Evolutionary conservation across 2,797 vertebrate species (phyloP), one percentile per base, ranked within the genome.

Genomic region (Xiphorhynchus erythropygius): DNA sequence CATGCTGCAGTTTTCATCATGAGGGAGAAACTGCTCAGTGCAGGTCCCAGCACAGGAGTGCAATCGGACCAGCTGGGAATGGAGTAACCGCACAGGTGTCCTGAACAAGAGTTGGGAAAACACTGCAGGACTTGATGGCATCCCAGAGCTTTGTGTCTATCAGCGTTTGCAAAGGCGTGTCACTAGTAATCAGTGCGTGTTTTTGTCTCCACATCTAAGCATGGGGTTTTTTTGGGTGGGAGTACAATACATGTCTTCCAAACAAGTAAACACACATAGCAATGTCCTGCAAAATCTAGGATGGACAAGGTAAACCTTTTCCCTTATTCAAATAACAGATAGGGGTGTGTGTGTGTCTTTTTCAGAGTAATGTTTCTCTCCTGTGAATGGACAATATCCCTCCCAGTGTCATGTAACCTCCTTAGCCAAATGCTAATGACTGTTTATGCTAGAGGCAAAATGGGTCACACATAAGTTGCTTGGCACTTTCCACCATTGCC

Each of bases 1-100:
- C 6, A 0, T 32, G 49, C 19, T 75, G 18, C 0, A 0, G 41
- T 68, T 79, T 33, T 46, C 15, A 14, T 53, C 17, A 11, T 1
- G 1, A 10, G 16, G 6, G 9, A 3, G 10, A 56, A 64, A 9
- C 18, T 46, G 21, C 46, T 65, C 42, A 55, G 50, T 32, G 49
- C 21, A 41, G 44, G 7, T 68, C 46, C 13, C 33, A 75, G 17
- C 37, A 42, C 0, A 0, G 8, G 1, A 30, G 9, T 3, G 5
- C 57, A 44, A 13, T 15, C 2, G 1, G 18, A 30, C 55, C 27
- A 75, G 7, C 17, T 75, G 41, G 18, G 16, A 89, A 28, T 9
- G 12, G n/a, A 30, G 33, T 5, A 76, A 32, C 11, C 14, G n/a
- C 23, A 33, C 12, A 76, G 5, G 19, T 24, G 4, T 18, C 14